A percentile compares a stretch with the other conserved stretches of the same genome.
Conservation (phyloP, 1,140 invertebrate genomes). For the Megalopta genalis region DNA sequence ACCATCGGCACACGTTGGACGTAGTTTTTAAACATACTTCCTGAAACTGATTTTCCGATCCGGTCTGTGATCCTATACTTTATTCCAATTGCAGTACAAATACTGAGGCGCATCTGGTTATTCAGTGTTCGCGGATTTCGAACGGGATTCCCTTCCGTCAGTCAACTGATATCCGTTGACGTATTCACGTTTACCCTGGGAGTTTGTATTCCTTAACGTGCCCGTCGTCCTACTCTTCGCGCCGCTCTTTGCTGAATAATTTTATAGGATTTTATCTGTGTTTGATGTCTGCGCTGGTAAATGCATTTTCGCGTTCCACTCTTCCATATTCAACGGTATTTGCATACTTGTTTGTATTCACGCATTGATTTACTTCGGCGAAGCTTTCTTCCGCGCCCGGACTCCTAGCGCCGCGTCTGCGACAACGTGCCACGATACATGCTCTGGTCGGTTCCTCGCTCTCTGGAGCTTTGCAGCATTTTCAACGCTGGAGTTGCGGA, state of each 20-base stretch:
- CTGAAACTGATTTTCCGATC: not conserved
- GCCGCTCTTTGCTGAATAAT: slow-evolving; percentile 13
- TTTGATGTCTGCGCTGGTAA: slow-evolving; percentile 3
- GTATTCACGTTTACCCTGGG: slow-evolving; percentile 12
- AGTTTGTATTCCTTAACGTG: slow-evolving; percentile 15
- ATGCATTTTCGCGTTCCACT: not conserved
- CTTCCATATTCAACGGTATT: slow-evolving; percentile 21
- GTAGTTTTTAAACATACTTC: too few relatives aligned
- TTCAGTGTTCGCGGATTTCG: not conserved
- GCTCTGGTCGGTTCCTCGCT: too few relatives aligned
- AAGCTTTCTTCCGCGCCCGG: not conserved
- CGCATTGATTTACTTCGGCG: slow-evolving; percentile 7
- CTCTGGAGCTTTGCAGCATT: too few relatives aligned
- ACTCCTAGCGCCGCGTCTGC: not conserved
- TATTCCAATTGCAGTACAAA: slow-evolving; percentile 1
- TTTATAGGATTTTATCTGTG: slow-evolving; percentile 14
- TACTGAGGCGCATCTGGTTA: not conserved
- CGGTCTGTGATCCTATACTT: not conserved
- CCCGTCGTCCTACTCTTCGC: not conserved
- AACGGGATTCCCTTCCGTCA: not conserved
- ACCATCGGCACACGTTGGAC: too few relatives aligned
- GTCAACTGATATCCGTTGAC: not conserved
- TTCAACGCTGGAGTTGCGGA: too few relatives aligned
- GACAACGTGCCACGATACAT: too few relatives aligned
- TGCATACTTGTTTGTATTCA: slow-evolving; percentile 15